These are phyloP conservation scores for Drosophila helvetica DNA, from an alignment of 2,888 invertebrate species.

Conservation along the genomic window DNA sequence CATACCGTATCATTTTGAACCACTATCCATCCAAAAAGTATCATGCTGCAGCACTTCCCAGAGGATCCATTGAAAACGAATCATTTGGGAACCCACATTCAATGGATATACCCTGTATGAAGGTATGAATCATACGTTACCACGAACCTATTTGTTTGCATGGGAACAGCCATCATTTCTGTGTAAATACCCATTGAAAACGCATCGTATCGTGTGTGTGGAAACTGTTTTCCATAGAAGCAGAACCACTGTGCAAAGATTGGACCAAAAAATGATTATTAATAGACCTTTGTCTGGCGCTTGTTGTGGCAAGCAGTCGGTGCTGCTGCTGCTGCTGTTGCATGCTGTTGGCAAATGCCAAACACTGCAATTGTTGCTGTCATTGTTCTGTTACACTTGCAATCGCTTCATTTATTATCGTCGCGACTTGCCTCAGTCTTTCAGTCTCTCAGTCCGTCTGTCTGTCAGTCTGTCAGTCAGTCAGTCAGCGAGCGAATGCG, in stretches of 20 bases:
- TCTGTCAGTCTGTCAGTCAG: constrained; percentile 22
- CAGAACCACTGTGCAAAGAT: constrained; percentile 39
- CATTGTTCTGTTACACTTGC: constrained; percentile 81
- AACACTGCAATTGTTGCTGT: constrained; percentile 78
- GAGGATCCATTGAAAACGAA: too few species aligned
- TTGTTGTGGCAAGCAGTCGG: constrained; percentile 23
- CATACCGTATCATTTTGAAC: too few species aligned
- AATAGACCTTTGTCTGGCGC: constrained; percentile 77
- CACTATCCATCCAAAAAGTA: too few species aligned
- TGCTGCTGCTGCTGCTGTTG: constrained; percentile 34
- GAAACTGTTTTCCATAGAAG: not conserved
- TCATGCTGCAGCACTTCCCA: too few species aligned
- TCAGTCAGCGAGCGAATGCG: constrained; percentile 14
- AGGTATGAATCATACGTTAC: too few species aligned
- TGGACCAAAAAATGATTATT: constrained; percentile 70
- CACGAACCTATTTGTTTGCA: too few species aligned
- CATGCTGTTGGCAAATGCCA: constrained; percentile 77
- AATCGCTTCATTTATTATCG: constrained; percentile 80
- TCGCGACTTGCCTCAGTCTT: constrained; percentile 53
- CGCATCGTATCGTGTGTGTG: not conserved
- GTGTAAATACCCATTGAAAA: not conserved
- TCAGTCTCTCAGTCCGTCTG: constrained; percentile 17
- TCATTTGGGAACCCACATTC: too few species aligned
- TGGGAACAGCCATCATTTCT: not conserved
- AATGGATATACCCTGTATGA: too few species aligned